Evolutionary conservation across 1,140 invertebrate genomes (phyloP), one percentile per base, ranked within the genome.

Genomic region (Spodoptera frugiperda): DNA sequence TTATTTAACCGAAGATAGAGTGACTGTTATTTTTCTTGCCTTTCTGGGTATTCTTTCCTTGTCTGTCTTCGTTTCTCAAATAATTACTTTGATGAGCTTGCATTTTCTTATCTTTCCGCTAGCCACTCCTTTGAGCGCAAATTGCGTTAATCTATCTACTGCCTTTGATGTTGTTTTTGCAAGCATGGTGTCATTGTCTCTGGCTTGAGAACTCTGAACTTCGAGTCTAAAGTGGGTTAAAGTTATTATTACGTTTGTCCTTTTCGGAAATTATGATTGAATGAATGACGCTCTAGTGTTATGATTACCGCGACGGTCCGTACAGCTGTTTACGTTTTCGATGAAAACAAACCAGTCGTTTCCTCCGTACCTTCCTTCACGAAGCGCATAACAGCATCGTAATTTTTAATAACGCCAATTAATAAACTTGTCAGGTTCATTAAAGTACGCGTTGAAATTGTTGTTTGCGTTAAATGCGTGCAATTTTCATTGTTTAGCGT

Each of bases 401-500:
- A 67, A 65, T 67, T 67, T 48, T 67, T 49, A 67, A 67, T 46
- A 48, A 67, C 19, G 21, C 19, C 44, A 63, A 63, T 63, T 44
- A 63, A 44, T 63, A 63, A 63, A 63, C 33, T 67, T 49, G 63
- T 11, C 44, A 48, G 17, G 14, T 67, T 19, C 44, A 48, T 67
- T 67, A 67, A 67, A 49, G 63, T 67, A 46, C 39, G 39, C 44
- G 21, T 48, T 5, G 9, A 67, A 12, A 19, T 65, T 51, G 39
- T 65, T 68, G 65, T 68, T 68, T 17, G 65, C 51, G 65, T 51
- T 53, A 61, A 48, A 65, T 75, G 72, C 59, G 72, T 51, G 48
- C 57, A 75, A 53, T 75, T 53, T 63, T 39, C 46, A 61, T 74
- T 61, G 71, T 74, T 54, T 39, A 25, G 49, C 21, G 55, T 53